A percentile compares a stretch with the other conserved stretches of the same genome.
Conservation (phyloP, 2,113 vertebrate species). For the Clarias magur region DNA sequence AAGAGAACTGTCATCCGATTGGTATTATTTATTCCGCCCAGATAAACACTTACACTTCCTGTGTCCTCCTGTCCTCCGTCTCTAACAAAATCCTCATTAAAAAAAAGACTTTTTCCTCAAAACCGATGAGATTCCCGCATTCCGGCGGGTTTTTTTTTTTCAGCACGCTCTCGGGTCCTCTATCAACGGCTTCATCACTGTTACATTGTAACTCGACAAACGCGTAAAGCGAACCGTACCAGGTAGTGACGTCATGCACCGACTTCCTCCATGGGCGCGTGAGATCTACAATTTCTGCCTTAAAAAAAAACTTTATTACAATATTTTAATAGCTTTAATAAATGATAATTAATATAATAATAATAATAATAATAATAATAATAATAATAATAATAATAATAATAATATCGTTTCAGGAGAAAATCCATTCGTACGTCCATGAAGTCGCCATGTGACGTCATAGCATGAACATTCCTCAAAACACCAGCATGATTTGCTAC, state of each 20-base stretch:
- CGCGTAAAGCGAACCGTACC: neutral
- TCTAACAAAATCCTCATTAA: neutral
- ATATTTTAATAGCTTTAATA: no score
- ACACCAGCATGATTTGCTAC: no score
- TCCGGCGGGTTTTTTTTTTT: neutral
- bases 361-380: neutral
- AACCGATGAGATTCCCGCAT: neutral
- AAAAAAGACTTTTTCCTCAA: neutral
- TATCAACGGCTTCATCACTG: neutral
- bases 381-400: neutral
- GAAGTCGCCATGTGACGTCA: neutral
- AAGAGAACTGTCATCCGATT: neutral
- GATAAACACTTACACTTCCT: neutral
- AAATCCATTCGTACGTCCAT: neutral
- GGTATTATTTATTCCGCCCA: neutral
- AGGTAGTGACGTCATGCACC: neutral
- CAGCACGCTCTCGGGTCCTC: neutral
- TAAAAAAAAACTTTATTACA: no score
- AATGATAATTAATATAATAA: neutral
- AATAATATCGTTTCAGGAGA: neutral
- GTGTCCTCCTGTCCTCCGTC: neutral
- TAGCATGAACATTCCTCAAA: no score
- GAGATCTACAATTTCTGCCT: no score
- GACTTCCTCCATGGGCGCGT: neutral
- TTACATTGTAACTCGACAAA: neutral